A percentile compares a stretch with the other conserved stretches of the same genome.
Conservation (phyloP, 2,113 vertebrate species). For the Galbula dea region DNA sequence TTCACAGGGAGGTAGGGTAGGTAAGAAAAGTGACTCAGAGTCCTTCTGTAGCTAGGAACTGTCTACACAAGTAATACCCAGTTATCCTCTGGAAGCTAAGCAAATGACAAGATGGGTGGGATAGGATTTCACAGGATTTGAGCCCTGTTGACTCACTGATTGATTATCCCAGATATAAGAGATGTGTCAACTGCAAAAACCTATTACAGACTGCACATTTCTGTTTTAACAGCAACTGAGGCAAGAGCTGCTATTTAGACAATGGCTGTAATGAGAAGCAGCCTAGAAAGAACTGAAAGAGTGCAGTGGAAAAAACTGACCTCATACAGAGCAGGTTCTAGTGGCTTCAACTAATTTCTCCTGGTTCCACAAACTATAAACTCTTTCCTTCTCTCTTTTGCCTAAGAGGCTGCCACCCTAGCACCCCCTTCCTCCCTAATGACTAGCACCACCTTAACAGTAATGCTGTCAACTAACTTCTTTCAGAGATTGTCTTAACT, state of each 20-base stretch:
- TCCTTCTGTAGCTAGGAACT: neutral
- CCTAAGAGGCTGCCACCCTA: neutral
- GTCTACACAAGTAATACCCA: neutral
- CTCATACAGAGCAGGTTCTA: neutral
- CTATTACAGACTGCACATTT: neutral
- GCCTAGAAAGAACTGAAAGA: neutral
- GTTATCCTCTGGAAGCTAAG: neutral
- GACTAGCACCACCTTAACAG: neutral
- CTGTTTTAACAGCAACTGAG: neutral
- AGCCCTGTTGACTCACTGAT: neutral
- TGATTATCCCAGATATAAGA: neutral
- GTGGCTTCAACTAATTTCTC: too few species aligned
- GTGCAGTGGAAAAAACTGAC: neutral
- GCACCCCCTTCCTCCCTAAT: neutral
- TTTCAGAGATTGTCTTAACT: neutral
- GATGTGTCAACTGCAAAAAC: neutral
- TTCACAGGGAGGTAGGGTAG: neutral
- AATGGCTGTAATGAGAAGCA: neutral
- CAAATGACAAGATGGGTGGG: neutral
- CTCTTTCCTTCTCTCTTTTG: neutral
- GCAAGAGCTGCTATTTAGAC: neutral
- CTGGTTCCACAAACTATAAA: neutral
- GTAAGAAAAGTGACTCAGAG: neutral
- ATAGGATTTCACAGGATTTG: neutral
- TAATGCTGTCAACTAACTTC: neutral